These are phyloP conservation scores for Nasonia giraulti DNA, from an alignment of 1,140 invertebrate genomes.

Conservation along the genomic window DNA sequence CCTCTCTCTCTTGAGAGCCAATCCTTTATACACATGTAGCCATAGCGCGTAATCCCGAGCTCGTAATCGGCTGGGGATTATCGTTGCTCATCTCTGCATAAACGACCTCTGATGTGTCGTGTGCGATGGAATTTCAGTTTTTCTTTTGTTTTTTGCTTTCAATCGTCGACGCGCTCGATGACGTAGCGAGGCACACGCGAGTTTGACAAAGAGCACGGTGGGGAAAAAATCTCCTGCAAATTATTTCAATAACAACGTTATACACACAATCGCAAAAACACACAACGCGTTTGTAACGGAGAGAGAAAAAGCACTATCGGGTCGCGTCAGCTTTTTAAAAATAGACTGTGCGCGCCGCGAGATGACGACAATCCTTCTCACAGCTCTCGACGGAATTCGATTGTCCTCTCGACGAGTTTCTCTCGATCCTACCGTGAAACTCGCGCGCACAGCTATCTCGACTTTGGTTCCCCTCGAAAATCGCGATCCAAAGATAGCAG, in stretches of 20 bases:
- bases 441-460: neutral
- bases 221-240: too few relatives aligned
- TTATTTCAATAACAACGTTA: too few relatives aligned
- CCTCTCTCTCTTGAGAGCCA: neutral
- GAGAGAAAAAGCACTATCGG: too few relatives aligned
- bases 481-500: neutral
- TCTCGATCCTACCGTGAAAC: neutral
- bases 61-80: neutral
- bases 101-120: neutral
- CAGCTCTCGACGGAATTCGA: neutral
- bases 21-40: neutral
- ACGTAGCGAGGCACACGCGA: too few relatives aligned
- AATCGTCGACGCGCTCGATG: too few relatives aligned
- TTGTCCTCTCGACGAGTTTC: neutral
- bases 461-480: neutral
- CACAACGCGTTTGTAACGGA: too few relatives aligned
- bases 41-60: neutral
- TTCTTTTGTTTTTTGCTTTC: neutral
- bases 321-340: too few relatives aligned
- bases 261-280: too few relatives aligned
- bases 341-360: too few relatives aligned
- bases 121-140: neutral
- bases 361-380: too few relatives aligned
- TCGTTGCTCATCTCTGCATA: neutral
- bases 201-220: too few relatives aligned